phyloP scores from a whole-genome alignment of 2,113 vertebrate species.

The Rynchops niger region DNA sequence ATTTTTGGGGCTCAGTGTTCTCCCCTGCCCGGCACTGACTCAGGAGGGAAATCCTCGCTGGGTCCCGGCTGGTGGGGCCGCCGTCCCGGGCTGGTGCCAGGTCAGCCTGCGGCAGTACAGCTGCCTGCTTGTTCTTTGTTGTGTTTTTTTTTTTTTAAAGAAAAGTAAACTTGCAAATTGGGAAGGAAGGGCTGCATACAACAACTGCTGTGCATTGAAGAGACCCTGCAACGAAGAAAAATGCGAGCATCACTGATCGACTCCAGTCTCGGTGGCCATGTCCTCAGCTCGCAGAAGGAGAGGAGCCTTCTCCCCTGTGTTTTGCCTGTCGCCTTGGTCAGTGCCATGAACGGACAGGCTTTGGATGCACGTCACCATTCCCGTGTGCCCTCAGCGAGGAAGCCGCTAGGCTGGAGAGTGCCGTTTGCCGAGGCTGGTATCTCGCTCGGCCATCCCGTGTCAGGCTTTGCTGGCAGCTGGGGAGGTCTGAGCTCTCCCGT shows the following conservation, averaged over 20 bases:
- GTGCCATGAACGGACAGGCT: neutral
- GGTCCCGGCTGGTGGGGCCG: neutral
- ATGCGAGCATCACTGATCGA: neutral
- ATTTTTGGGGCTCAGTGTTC: neutral
- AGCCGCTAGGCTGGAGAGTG: neutral
- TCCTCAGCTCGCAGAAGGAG: neutral
- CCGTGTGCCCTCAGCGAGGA: accelerated
- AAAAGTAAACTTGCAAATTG: neutral
- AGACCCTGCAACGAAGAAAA: neutral
- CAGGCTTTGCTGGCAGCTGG: neutral
- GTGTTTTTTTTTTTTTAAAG: too few relatives aligned
- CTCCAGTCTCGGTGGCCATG: neutral
- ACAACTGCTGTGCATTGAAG: neutral
- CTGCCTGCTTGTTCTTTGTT: neutral
- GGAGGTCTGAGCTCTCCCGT: neutral
- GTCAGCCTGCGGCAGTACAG: neutral
- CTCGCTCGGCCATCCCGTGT: neutral
- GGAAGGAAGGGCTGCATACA: neutral
- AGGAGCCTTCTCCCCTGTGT: too few relatives aligned
- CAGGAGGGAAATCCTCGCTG: neutral
- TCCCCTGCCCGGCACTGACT: neutral
- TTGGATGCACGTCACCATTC: neutral
- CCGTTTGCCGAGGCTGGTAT: neutral
- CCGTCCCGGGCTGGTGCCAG: neutral
- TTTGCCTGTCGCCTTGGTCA: neutral